Evolutionary conservation across 2,797 vertebrate genomes (phyloP).

Genomic region (Ptychobarbus kaznakovi): DNA sequence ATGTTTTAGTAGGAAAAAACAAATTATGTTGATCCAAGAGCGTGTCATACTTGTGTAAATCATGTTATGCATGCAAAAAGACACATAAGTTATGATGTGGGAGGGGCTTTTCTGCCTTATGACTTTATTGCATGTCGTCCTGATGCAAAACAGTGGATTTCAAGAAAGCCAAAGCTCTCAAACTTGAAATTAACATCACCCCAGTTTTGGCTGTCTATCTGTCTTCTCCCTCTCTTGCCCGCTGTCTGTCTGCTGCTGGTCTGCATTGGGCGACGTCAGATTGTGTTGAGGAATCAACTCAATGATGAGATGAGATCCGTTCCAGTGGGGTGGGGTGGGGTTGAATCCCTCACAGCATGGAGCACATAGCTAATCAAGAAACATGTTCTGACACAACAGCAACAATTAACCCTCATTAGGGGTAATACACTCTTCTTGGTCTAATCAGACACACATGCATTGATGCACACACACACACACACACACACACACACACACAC

Average conservation of each 20-base stretch:
- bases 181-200: constrained; percentile 41
- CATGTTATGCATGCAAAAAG: background rate
- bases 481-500: background rate
- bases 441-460: constrained; percentile 42
- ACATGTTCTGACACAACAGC: constrained; percentile 57
- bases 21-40: background rate
- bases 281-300: constrained; percentile 24
- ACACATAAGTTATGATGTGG: background rate
- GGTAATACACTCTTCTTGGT: constrained; percentile 51
- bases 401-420: constrained; percentile 63
- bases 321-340: constrained; percentile 23
- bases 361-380: constrained; percentile 58
- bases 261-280: constrained; percentile 1
- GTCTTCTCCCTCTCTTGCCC: constrained; percentile 61
- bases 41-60: background rate
- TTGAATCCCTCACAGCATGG: constrained; percentile 42
- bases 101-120: background rate
- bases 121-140: background rate
- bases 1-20: background rate
- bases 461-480: background rate
- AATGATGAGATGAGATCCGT: constrained; percentile 48
- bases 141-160: constrained; percentile 2
- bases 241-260: constrained; percentile 15
- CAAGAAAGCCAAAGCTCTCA: constrained; percentile 1
- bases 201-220: constrained; percentile 34